Conservation (phyloP, 2,888 invertebrate genomes). For the Zygothrica quintamaculata region DNA sequence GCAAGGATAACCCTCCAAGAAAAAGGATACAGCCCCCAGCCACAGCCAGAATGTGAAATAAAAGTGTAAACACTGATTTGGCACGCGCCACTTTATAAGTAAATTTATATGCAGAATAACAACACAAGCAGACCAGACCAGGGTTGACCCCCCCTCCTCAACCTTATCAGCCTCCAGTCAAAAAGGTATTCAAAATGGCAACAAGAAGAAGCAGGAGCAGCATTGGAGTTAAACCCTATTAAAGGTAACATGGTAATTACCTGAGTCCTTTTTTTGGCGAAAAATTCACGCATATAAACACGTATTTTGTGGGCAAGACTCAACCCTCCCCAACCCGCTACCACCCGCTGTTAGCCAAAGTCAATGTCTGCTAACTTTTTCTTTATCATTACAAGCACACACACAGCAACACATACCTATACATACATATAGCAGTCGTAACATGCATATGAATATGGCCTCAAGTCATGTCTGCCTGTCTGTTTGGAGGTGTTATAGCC, state of each 20-base stretch:
- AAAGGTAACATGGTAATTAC: slow-evolving; percentile 81
- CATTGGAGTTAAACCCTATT: too few species aligned
- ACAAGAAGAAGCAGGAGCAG: too few species aligned
- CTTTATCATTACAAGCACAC: slow-evolving; percentile 64
- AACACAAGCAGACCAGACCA: slow-evolving; percentile 34
- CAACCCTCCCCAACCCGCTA: neutral
- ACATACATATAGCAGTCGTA: slow-evolving; percentile 27
- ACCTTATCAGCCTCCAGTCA: slow-evolving; percentile 12
- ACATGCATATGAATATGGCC: slow-evolving; percentile 77
- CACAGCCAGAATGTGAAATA: slow-evolving; percentile 71
- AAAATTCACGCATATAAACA: slow-evolving; percentile 77
- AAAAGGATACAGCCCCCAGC: too few species aligned
- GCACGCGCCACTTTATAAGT: slow-evolving; percentile 66
- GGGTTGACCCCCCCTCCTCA: neutral
- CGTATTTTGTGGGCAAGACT: slow-evolving; percentile 67
- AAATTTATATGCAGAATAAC: slow-evolving; percentile 75
- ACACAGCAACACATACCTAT: slow-evolving; percentile 13
- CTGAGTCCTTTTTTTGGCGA: slow-evolving; percentile 75
- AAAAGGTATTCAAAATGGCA: too few species aligned
- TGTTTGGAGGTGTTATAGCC: slow-evolving; percentile 75
- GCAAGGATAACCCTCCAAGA: slow-evolving; percentile 32
- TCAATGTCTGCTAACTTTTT: slow-evolving; percentile 72
- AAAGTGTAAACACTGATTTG: slow-evolving; percentile 80
- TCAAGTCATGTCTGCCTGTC: slow-evolving; percentile 35
- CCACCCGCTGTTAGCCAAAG: too few species aligned